Base-by-base conservation (phyloP, 2,113 vertebrate species). In the Piprites chloris region DNA sequence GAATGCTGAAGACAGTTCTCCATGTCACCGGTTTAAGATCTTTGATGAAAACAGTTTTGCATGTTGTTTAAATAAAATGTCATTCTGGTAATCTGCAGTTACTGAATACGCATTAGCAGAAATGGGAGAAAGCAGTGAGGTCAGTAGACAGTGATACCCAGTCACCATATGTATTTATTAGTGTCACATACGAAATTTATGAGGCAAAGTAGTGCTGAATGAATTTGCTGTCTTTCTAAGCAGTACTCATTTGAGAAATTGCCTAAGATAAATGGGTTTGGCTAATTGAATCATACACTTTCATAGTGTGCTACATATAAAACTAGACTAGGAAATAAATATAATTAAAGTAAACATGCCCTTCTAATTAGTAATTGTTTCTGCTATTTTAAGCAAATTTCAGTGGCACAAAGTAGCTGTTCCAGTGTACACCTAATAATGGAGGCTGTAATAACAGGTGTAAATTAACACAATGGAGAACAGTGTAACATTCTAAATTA, bases 341-440 rank as follows among this genome's bases (percentile, higher is more conserved):
- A 98, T 97, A 98, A 98, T 98, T 98, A 97, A 98, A 97, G 96
- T 98, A 98, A 98, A 98, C 96, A 98, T 98, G 97, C 95, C 96
- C 97, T 97, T 97, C 97, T 98, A 98, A 98, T 98, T 98, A 98
- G 97, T 97, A 98, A 98, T 98, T 98, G 98, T 98, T 98, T 97
- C 97, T 98, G 97, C 98, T 97, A 94, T 98, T 98, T 98, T 97
- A 98, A 98, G 97, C 97, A 97, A 97, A 98, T 98, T 98, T 97
- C 96, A 97, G 92, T 97, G 97, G 97, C 98, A 96, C 95, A 96
- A 97, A 97, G 97, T 97, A 97, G 96, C 97, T 96, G 96, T 97
- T 98, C 85, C 93, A 95, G 93, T 96, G 93, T 98, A 98, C 98
- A 97, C 94, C 97, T 97, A 97, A 98, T 98, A 98, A 98, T 89